Conservation (phyloP, 2,888 invertebrate genomes). For the Patella depressa region DNA sequence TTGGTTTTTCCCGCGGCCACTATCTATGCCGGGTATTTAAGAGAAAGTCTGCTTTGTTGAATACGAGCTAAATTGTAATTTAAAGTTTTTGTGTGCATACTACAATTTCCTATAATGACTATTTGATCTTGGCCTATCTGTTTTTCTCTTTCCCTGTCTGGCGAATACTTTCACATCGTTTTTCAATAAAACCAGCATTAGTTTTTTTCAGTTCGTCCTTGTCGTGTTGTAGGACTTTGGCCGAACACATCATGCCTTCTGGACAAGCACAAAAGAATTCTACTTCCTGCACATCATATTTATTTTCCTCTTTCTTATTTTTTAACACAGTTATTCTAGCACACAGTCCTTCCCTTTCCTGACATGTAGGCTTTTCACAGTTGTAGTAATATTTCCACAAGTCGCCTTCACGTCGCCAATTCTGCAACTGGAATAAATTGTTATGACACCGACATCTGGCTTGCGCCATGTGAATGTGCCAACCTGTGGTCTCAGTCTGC, state of each 20-base stretch:
- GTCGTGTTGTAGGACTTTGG: slow-evolving; percentile 40
- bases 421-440: slow-evolving; percentile 40
- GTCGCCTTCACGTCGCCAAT: slow-evolving; percentile 39
- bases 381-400: slow-evolving; percentile 52
- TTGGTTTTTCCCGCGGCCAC: no score
- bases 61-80: no score
- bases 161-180: not conserved
- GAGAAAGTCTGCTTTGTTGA: no score
- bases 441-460: slow-evolving; percentile 48
- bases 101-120: no score
- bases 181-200: slow-evolving; percentile 20
- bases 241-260: slow-evolving; percentile 46
- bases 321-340: not conserved
- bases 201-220: slow-evolving; percentile 21
- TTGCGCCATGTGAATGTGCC: slow-evolving; percentile 46
- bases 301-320: not conserved
- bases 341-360: not conserved
- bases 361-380: slow-evolving; percentile 43
- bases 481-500: slow-evolving; percentile 44
- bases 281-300: slow-evolving; percentile 14
- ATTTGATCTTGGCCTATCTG: no score
- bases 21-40: no score
- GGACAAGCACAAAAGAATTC: slow-evolving; percentile 52
- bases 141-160: not conserved
- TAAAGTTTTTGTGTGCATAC: no score